Evolutionary conservation across 2,797 vertebrate species (phyloP).

Genomic region (Tragopan temminckii): DNA sequence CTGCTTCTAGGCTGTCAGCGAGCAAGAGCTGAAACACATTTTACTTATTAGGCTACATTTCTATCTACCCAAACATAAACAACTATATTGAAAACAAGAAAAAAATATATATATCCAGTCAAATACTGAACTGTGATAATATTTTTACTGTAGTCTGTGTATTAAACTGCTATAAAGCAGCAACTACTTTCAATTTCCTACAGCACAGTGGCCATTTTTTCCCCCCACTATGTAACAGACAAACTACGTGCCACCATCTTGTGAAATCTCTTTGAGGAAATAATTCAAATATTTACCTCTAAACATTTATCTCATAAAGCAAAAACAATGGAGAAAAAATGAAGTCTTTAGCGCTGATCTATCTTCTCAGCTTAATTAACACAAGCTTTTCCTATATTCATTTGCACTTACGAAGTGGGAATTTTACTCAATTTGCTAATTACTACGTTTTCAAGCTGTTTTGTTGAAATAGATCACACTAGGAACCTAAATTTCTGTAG

Average conservation of each 20-base stretch:
- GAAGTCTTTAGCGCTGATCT: slow-evolving; percentile 70
- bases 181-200: neutral
- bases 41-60: neutral
- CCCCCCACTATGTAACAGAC: neutral
- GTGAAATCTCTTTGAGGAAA: neutral
- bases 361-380: slow-evolving; percentile 81
- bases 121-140: neutral
- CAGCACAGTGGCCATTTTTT: neutral
- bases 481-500: slow-evolving; percentile 67
- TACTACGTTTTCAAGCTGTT: slow-evolving; percentile 87
- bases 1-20: neutral
- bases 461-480: slow-evolving; percentile 76
- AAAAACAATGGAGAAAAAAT: neutral
- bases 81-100: neutral
- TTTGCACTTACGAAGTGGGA: slow-evolving; percentile 84
- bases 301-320: neutral
- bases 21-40: neutral
- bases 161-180: neutral
- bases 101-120: neutral
- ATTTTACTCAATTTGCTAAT: slow-evolving; percentile 87
- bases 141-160: neutral
- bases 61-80: neutral
- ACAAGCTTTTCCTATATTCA: slow-evolving; percentile 82
- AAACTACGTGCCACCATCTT: neutral
- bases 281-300: neutral